Evolutionary conservation across 2,888 invertebrate genomes (phyloP).

Genomic region (Pimpla rufipes): DNA sequence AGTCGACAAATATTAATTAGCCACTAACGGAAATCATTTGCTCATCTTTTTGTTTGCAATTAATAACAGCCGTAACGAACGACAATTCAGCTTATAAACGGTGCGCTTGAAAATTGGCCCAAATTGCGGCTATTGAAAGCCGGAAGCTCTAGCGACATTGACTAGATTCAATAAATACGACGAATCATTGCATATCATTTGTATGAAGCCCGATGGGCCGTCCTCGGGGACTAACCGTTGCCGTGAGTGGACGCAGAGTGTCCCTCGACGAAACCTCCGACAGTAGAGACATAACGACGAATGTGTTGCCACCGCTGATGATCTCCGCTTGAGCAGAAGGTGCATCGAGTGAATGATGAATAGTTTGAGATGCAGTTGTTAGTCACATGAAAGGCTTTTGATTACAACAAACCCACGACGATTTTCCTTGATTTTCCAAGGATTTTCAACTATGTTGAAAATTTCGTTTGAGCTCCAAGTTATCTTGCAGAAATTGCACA

Average conservation of each 20-base stretch:
- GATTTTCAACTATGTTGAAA: background rate
- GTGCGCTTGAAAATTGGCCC: background rate
- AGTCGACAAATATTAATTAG: background rate
- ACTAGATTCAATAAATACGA: background rate
- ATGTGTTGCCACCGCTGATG: conserved; percentile 31
- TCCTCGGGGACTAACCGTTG: conserved; percentile 70
- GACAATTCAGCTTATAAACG: background rate
- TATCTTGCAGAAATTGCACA: background rate
- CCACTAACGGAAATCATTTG: background rate
- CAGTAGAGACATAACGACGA: conserved; percentile 65
- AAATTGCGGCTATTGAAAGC: conserved; percentile 10
- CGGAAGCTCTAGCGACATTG: background rate
- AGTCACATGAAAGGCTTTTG: conserved; percentile 29
- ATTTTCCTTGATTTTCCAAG: background rate
- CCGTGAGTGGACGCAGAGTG: conserved; percentile 71
- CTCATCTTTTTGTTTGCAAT: background rate
- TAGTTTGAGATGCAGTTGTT: conserved; percentile 39
- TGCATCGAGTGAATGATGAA: conserved; percentile 48
- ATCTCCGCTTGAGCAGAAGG: conserved; percentile 19
- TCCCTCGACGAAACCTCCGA: conserved; percentile 75
- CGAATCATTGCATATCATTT: conserved; percentile 2
- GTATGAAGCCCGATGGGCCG: background rate
- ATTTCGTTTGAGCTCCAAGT: background rate
- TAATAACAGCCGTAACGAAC: background rate
- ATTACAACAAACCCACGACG: background rate